Evolutionary conservation across 1,140 invertebrate species (phyloP).

Genomic region (Drosophila ogumai): DNA sequence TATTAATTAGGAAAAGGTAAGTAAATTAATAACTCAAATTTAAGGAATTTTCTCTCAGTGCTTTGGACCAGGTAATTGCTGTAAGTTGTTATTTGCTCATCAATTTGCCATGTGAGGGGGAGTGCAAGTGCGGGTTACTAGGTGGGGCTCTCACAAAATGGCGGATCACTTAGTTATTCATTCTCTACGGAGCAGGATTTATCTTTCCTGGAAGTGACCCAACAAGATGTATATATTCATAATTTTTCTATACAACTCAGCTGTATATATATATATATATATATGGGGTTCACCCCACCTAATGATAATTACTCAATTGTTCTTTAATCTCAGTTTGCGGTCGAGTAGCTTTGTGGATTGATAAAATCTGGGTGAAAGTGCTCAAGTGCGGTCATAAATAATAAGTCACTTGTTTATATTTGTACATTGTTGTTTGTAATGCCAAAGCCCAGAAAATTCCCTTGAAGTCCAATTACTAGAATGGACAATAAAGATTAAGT

Average conservation of each 20-base stretch:
- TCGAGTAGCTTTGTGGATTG: slow-evolving; percentile 28
- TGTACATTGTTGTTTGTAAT: slow-evolving; percentile 28
- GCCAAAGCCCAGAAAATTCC: not conserved
- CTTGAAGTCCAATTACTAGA: slow-evolving; percentile 14
- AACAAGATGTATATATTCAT: slow-evolving; percentile 10
- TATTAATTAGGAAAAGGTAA: too few species aligned
- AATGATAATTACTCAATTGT: slow-evolving; percentile 45
- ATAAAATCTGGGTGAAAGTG: slow-evolving; percentile 53
- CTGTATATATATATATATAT: not conserved
- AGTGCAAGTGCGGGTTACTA: slow-evolving; percentile 13
- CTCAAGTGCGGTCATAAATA: slow-evolving; percentile 38
- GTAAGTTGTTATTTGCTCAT: slow-evolving; percentile 41
- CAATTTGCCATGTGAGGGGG: slow-evolving; percentile 34
- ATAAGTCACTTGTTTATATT: slow-evolving; percentile 37
- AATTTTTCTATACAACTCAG: not conserved
- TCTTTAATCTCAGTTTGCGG: slow-evolving; percentile 28
- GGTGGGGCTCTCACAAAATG: slow-evolving; percentile 37
- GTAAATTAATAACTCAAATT: too few species aligned
- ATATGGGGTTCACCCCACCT: not conserved
- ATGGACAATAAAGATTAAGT: slow-evolving; percentile 3
- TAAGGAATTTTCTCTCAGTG: not conserved
- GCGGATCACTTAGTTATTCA: slow-evolving; percentile 18
- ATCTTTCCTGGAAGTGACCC: slow-evolving; percentile 25
- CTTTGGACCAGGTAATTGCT: slow-evolving; percentile 57
- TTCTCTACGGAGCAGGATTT: slow-evolving; percentile 5